These are phyloP conservation scores for Rhabdomys pumilio DNA, from an alignment of 2,797 vertebrate species.

Conservation along the genomic window DNA sequence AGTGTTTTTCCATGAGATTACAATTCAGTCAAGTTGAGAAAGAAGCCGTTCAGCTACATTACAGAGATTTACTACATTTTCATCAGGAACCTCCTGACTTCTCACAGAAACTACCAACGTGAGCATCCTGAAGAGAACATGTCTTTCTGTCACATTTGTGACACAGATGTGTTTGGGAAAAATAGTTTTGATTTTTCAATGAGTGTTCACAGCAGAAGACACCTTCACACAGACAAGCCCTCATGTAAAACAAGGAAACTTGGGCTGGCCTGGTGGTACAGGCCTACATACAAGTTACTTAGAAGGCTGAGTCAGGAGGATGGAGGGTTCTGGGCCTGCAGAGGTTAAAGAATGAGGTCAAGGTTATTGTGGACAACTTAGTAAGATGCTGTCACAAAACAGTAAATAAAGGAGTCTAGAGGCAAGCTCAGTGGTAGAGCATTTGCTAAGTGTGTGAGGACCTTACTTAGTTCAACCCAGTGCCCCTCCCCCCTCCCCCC, in stretches of 20 bases:
- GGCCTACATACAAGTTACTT: background rate
- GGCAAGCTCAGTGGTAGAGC: background rate
- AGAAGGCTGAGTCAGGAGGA: background rate
- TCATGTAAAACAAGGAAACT: background rate
- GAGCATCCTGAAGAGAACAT: background rate
- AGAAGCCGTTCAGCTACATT: background rate
- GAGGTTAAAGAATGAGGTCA: background rate
- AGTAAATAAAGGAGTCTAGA: background rate
- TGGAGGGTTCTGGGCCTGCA: background rate
- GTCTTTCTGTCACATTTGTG: background rate
- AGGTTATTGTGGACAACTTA: background rate
- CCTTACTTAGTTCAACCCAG: background rate
- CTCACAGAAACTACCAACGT: background rate
- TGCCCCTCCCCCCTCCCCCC: too few species aligned
- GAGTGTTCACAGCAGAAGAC: background rate
- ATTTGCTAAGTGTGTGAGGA: background rate
- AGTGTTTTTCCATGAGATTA: background rate
- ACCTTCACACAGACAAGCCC: background rate
- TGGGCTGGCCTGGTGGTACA: background rate
- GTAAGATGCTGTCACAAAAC: background rate
- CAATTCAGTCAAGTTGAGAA: background rate
- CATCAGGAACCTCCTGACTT: background rate
- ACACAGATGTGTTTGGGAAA: conserved; percentile 25
- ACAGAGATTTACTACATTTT: background rate
- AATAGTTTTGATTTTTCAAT: background rate